Percentiles rank a stretch among this genome's conserved stretches.
Conservation (phyloP, 1,140 invertebrate species). For the Zophobas atratus region DNA sequence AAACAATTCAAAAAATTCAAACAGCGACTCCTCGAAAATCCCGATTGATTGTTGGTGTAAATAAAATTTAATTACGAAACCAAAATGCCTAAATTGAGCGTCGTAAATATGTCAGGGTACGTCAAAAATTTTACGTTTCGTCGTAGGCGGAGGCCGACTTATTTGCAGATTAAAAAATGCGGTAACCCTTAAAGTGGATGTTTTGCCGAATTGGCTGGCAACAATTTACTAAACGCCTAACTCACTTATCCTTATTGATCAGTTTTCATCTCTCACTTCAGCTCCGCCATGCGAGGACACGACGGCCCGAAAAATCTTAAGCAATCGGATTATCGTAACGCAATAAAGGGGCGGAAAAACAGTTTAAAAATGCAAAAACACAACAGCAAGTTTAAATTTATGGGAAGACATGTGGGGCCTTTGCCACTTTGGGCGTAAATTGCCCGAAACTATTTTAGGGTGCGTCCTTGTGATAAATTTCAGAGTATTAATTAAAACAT, state of each 20-base stretch:
- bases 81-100: background rate
- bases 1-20: conserved; percentile 23
- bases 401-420: background rate
- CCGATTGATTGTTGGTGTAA: background rate
- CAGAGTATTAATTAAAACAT: conserved; percentile 24
- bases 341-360: conserved; percentile 16
- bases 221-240: conserved; percentile 17
- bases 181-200: background rate
- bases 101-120: background rate
- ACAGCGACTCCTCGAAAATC: background rate
- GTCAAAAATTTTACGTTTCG: background rate
- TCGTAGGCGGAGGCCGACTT: background rate
- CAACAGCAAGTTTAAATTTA: background rate
- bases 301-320: conserved; percentile 7
- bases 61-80: conserved; percentile 17
- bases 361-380: conserved; percentile 7
- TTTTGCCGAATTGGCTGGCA: conserved; percentile 13
- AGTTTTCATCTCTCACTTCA: conserved; percentile 1
- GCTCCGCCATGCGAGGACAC: background rate
- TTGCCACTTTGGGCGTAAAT: background rate
- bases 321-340: conserved; percentile 9
- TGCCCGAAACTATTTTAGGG: background rate
- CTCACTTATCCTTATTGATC: conserved; percentile 14
- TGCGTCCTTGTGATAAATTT: conserved; percentile 4
- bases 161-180: conserved; percentile 5